A percentile compares a stretch with the other conserved stretches of the same genome.
These are phyloP conservation scores for Nymphalis io DNA, from an alignment of 1,140 invertebrate species.

Conservation along the genomic window DNA sequence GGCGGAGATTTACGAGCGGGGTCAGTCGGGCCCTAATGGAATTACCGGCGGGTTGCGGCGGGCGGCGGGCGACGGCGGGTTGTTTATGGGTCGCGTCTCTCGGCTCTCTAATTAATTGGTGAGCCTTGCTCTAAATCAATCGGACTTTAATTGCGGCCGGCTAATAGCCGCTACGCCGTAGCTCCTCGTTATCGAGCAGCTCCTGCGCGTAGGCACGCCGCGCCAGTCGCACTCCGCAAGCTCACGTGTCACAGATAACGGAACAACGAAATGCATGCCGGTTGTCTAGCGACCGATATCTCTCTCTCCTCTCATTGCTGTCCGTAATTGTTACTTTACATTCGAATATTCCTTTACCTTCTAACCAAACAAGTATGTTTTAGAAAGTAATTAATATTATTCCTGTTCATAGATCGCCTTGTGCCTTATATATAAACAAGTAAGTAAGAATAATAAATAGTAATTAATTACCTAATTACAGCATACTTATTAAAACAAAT, in stretches of 20 bases:
- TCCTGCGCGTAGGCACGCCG: slow-evolving; percentile 5
- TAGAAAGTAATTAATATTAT: too few species aligned
- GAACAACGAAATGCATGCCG: slow-evolving; percentile 13
- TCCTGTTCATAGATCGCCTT: too few species aligned
- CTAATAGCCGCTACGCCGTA: slow-evolving; percentile 39
- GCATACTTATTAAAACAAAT: too few species aligned
- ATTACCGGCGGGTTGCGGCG: slow-evolving; percentile 31
- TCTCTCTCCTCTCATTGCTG: not conserved
- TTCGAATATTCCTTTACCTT: not conserved
- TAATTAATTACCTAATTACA: too few species aligned
- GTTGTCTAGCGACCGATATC: not conserved
- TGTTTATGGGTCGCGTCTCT: slow-evolving; percentile 41
- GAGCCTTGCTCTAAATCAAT: slow-evolving; percentile 46
- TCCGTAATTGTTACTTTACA: not conserved
- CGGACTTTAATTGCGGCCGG: slow-evolving; percentile 38
- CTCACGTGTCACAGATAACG: slow-evolving; percentile 5
- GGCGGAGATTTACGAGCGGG: slow-evolving; percentile 40
- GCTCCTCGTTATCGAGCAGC: slow-evolving; percentile 12
- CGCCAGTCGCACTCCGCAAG: not conserved
- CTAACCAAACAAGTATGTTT: too few species aligned
- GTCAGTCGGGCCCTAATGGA: slow-evolving; percentile 33
- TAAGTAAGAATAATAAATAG: too few species aligned
- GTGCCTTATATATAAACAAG: too few species aligned
- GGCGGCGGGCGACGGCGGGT: slow-evolving; percentile 18
- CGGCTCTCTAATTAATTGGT: slow-evolving; percentile 45